Percentiles rank a stretch among this genome's conserved stretches.
phyloP scores from a whole-genome alignment of 2,888 invertebrate species.

The Globia sparganii region DNA sequence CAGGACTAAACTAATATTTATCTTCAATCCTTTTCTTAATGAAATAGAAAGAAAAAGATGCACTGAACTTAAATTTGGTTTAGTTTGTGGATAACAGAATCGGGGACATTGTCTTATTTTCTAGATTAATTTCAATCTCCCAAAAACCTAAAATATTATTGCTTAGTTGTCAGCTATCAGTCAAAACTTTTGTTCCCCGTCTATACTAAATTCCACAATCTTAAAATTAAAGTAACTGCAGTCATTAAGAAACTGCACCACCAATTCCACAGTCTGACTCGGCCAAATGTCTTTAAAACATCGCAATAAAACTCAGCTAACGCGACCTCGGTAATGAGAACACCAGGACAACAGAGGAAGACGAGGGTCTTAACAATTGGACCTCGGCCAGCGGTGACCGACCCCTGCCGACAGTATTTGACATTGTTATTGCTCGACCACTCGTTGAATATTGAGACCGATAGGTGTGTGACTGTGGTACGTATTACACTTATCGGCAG shows the following conservation, averaged over 20 bases:
- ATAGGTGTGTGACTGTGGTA: constrained; percentile 27
- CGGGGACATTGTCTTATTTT: constrained; percentile 19
- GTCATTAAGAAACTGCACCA: constrained; percentile 8
- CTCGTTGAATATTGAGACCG: constrained; percentile 46
- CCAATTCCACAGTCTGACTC: neutral
- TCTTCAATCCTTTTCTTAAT: too few species aligned
- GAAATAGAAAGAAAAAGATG: too few species aligned
- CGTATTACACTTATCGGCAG: constrained; percentile 18
- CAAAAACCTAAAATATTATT: neutral
- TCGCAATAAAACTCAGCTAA: constrained; percentile 45
- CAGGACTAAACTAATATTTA: too few species aligned
- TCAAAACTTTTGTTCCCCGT: neutral
- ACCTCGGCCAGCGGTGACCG: constrained; percentile 61
- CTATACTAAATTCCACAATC: neutral
- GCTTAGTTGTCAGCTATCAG: neutral
- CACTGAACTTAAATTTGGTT: too few species aligned
- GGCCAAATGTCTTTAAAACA: neutral
- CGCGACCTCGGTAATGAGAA: constrained; percentile 41
- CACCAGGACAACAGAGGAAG: constrained; percentile 54
- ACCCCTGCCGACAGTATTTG: constrained; percentile 52
- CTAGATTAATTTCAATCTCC: neutral
- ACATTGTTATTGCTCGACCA: constrained; percentile 53
- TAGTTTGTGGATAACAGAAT: too few species aligned
- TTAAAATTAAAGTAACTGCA: constrained; percentile 1
- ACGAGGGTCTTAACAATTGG: constrained; percentile 66